These are phyloP conservation scores for Hemicordylus capensis DNA, from an alignment of 2,113 vertebrate genomes.

Conservation along the genomic window DNA sequence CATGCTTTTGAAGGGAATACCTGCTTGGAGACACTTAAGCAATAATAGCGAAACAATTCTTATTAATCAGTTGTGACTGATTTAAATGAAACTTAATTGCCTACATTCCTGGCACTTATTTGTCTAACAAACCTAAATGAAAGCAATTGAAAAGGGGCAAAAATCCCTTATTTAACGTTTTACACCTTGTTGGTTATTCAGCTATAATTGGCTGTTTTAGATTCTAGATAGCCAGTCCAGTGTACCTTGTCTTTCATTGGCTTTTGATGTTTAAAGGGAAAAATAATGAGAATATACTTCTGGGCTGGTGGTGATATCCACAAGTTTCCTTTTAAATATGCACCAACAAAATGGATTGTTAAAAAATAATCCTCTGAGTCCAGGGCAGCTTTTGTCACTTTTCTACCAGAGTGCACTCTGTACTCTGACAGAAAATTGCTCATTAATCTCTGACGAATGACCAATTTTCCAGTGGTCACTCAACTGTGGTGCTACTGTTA, in stretches of 20 bases:
- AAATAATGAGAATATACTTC: conserved; percentile 58
- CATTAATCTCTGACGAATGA: conserved; percentile 67
- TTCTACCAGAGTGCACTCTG: conserved; percentile 51
- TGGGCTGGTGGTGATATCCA: conserved; percentile 45
- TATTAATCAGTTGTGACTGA: conserved; percentile 47
- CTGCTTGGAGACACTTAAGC: conserved; percentile 25
- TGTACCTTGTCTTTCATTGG: conserved; percentile 27
- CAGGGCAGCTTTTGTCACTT: conserved; percentile 61
- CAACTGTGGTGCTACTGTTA: conserved; percentile 46
- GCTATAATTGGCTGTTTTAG: conserved; percentile 38
- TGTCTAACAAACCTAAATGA: conserved; percentile 48
- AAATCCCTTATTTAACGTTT: not conserved
- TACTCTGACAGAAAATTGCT: conserved; percentile 67
- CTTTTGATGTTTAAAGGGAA: conserved; percentile 53
- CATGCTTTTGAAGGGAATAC: conserved; percentile 31
- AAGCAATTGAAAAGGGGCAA: conserved; percentile 19
- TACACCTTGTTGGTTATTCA: conserved; percentile 31
- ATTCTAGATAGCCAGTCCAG: conserved; percentile 25
- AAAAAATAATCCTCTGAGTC: conserved; percentile 52
- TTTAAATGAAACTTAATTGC: conserved; percentile 53
- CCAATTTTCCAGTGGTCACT: conserved; percentile 60
- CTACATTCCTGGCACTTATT: conserved; percentile 33
- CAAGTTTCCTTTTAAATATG: conserved; percentile 63
- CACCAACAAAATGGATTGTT: conserved; percentile 53
- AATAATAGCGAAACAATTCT: conserved; percentile 22